These are phyloP conservation scores for Anhinga anhinga DNA, from an alignment of 2,113 vertebrate genomes.

Conservation along the genomic window DNA sequence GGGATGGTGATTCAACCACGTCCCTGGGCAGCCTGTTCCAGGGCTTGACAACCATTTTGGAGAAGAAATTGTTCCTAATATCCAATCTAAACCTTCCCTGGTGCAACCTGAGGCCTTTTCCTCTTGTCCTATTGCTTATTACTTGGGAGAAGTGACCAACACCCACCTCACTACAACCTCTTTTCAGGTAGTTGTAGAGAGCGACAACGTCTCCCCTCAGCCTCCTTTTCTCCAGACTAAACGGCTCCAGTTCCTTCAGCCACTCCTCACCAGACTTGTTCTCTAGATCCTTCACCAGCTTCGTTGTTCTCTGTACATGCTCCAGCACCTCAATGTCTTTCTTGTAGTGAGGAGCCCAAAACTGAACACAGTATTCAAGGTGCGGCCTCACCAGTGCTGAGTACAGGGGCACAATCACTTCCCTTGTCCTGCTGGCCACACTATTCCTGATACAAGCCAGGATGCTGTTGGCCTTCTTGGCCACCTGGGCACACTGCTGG, in stretches of 20 bases:
- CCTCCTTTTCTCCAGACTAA: background rate
- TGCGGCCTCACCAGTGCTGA: fast-evolving
- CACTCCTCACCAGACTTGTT: fast-evolving
- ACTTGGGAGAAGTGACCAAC: background rate
- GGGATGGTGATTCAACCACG: background rate
- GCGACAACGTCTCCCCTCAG: no score
- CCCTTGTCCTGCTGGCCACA: background rate
- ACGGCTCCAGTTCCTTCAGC: background rate
- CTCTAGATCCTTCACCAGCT: background rate
- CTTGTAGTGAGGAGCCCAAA: background rate
- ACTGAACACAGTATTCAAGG: background rate
- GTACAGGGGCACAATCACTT: fast-evolving
- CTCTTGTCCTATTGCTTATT: background rate
- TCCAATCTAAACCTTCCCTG: background rate
- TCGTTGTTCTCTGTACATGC: fast-evolving
- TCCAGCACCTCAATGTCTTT: background rate
- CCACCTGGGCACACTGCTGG: background rate
- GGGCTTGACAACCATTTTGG: fast-evolving
- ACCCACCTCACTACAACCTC: no score
- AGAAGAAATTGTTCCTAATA: background rate
- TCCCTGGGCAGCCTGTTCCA: background rate
- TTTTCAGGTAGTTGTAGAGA: no score
- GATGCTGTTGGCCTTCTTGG: background rate
- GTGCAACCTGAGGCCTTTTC: background rate
- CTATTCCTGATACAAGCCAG: background rate